These are phyloP conservation scores for Dryobota labecula DNA, from an alignment of 2,888 invertebrate species.

Conservation along the genomic window DNA sequence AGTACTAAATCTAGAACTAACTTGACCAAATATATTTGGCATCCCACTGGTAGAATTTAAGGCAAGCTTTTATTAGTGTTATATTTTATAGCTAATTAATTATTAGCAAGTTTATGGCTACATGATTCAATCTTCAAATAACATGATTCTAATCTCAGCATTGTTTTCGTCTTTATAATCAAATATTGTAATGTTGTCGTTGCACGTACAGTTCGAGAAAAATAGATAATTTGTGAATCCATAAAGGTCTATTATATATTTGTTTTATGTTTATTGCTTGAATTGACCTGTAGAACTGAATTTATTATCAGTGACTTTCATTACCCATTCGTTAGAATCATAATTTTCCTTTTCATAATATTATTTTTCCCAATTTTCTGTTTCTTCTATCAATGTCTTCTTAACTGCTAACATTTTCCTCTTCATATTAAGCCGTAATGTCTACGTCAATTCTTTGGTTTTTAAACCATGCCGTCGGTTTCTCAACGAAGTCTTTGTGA, in stretches of 20 bases:
- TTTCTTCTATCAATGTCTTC: background rate
- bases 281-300: background rate
- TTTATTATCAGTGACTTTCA: slow-evolving; percentile 4
- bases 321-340: background rate
- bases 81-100: slow-evolving; percentile 27
- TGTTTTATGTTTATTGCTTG: background rate
- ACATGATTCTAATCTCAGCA: slow-evolving; percentile 17
- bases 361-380: background rate
- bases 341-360: background rate
- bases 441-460: slow-evolving; percentile 59
- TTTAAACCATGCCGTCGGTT: slow-evolving; percentile 61
- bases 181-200: slow-evolving; percentile 17
- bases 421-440: slow-evolving; percentile 13
- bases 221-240: slow-evolving; percentile 2
- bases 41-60: slow-evolving; percentile 6
- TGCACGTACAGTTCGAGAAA: background rate
- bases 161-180: slow-evolving; percentile 32
- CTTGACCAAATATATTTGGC: slow-evolving; percentile 15
- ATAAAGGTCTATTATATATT: background rate
- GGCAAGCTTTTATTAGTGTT: slow-evolving; percentile 12
- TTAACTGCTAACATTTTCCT: background rate
- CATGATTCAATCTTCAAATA: slow-evolving; percentile 28
- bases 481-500: slow-evolving; percentile 69
- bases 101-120: slow-evolving; percentile 14
- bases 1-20: slow-evolving; percentile 20